phyloP scores from a whole-genome alignment of 1,140 invertebrate species.

The Mizuhopecten yessoensis region DNA sequence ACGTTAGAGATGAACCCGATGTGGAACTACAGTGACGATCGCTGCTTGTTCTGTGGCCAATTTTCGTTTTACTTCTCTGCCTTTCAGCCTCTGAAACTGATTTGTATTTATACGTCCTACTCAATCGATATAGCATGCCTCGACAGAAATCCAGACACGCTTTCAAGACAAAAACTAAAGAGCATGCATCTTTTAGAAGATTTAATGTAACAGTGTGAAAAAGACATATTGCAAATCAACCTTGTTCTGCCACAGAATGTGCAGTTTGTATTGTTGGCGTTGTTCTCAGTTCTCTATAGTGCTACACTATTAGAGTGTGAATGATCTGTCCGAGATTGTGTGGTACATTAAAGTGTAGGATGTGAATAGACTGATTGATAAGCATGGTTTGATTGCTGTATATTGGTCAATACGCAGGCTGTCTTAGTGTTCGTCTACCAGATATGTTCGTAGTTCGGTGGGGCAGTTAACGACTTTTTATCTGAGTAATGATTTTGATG shows the following conservation, averaged over 20 bases:
- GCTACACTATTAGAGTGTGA: background rate
- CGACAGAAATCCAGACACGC: constrained; percentile 31
- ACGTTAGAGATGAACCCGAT: background rate
- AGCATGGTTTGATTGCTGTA: background rate
- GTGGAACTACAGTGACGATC: background rate
- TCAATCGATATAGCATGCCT: constrained; percentile 26
- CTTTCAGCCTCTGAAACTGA: constrained; percentile 25
- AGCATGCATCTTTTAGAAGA: constrained; percentile 32
- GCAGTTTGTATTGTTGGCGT: background rate
- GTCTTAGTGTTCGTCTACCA: background rate
- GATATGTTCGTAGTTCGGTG: background rate
- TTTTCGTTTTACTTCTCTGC: constrained; percentile 23
- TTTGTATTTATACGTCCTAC: constrained; percentile 35
- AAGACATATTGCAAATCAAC: background rate
- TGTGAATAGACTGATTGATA: background rate
- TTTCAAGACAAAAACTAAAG: constrained; percentile 22
- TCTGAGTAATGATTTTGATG: no score
- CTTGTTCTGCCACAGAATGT: background rate
- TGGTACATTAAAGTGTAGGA: background rate
- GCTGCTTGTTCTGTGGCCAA: constrained; percentile 23
- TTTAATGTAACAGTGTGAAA: background rate
- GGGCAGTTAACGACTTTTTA: background rate
- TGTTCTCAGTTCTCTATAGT: background rate
- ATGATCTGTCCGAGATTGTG: background rate
- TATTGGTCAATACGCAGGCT: background rate